phyloP scores from a whole-genome alignment of 1,140 invertebrate genomes.

The Hypothenemus hampei region DNA sequence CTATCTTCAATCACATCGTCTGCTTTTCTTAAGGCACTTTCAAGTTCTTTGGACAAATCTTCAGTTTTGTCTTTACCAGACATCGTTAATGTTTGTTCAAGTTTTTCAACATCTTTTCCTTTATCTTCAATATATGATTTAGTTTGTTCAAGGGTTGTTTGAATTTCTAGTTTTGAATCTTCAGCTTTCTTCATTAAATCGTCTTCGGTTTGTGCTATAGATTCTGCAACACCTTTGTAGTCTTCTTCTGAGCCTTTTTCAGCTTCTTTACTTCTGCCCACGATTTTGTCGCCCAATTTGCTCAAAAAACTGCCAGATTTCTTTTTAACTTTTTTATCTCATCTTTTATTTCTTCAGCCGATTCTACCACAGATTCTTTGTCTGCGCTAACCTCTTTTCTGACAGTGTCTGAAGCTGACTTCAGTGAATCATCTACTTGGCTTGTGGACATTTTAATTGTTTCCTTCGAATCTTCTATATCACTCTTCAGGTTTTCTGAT shows the following conservation, averaged over 20 bases:
- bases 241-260: constrained; percentile 1
- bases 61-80: background rate
- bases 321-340: constrained; percentile 10
- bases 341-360: background rate
- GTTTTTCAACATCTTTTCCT: background rate
- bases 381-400: background rate
- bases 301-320: constrained; percentile 18
- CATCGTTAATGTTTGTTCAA: background rate
- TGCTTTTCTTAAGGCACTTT: background rate
- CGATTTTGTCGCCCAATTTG: constrained; percentile 19
- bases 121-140: background rate
- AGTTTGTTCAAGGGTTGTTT: background rate
- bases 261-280: constrained; percentile 18
- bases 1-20: background rate
- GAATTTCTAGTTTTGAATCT: no score
- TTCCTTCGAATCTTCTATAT: background rate
- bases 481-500: no score
- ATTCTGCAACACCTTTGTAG: background rate
- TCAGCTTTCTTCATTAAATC: background rate
- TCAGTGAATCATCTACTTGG: background rate
- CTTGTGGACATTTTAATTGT: background rate
- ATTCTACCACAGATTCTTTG: background rate
- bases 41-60: no score
- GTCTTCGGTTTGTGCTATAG: background rate
- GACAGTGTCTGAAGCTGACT: background rate